Base-by-base conservation (phyloP, 2,113 vertebrate genomes). In the Pluvianellus socialis region DNA sequence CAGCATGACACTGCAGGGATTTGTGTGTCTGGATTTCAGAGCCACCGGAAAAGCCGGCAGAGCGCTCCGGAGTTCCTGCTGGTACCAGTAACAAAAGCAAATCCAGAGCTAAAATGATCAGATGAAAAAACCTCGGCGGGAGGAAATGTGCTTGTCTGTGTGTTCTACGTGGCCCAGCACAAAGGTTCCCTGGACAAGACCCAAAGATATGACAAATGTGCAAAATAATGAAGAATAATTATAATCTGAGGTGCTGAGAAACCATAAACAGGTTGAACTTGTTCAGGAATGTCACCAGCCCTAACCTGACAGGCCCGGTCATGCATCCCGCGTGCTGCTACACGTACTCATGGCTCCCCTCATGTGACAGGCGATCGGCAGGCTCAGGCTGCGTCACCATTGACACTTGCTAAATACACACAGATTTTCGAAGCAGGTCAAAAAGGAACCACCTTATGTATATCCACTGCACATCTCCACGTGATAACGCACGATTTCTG, bases 171-270 rank as follows among this genome's bases (percentile, higher is more conserved):
- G 71, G 81, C 84, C 59, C 22, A 81, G 71, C 55, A 63, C 49
- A 90, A 73, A 68, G 55, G 27, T 44, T 96, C 63, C 59, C 74
- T 94, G 94, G 81, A 82, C 67, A 88, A 96, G 92, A 82, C 62
- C 91, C 95, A 95, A 73, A 94, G 71, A 88, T 80, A 75, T 76
- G 92, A 96, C 91, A 92, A 91, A 79, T 32, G 49, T 8, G 5
- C 77, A 96, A 91, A 96, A 92, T 91, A 94, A 91, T 86, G 79
- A 95, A 67, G 66, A 93, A 74, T 79, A 86, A 92, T 96, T 94
- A 95, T 52, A 62, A 97, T 89, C 86, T 68, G 70, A 40, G 44
- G 32, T 91, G 87, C 84, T 96, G 63, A 85, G 81, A 95, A 94
- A 88, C 42, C 47, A 73, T 83, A 33, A 96, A 90, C 96, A 94